phyloP scores from a whole-genome alignment of 1,140 invertebrate species.

The Yoshiicerus persimilis region DNA sequence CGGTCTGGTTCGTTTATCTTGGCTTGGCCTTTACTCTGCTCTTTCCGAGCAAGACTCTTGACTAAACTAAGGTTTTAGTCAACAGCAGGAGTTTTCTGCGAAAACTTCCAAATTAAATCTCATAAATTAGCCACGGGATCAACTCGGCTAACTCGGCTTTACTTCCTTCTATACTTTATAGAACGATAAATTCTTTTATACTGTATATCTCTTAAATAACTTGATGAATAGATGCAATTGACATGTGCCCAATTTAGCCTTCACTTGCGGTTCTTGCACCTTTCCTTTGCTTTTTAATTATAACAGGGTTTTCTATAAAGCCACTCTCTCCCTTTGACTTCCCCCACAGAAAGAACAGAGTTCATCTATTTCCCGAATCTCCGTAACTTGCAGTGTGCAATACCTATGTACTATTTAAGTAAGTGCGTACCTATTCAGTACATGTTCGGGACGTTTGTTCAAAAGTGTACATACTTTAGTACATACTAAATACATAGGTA shows the following conservation, averaged over 20 bases:
- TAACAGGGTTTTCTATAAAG: not conserved
- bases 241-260: constrained; percentile 19
- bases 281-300: constrained; percentile 5
- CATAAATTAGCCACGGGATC: constrained; percentile 21
- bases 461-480: not conserved
- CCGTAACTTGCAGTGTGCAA: not conserved
- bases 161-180: not conserved
- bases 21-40: not conserved
- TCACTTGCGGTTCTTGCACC: constrained; percentile 20
- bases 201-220: not conserved
- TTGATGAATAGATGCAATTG: constrained; percentile 20
- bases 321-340: not conserved
- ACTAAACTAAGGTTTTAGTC: constrained; percentile 1
- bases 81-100: constrained; percentile 2
- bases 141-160: constrained; percentile 14
- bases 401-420: not conserved
- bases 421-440: not conserved
- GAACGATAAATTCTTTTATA: not conserved
- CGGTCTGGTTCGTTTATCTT: not conserved
- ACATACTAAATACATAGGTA: not conserved
- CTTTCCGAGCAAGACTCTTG: not conserved
- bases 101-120: constrained; percentile 23
- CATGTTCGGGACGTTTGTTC: not conserved
- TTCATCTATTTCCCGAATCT: not conserved
- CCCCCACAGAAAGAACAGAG: not conserved